Evolutionary conservation across 2,113 vertebrate species (phyloP).

Genomic region (Malurus melanocephalus): DNA sequence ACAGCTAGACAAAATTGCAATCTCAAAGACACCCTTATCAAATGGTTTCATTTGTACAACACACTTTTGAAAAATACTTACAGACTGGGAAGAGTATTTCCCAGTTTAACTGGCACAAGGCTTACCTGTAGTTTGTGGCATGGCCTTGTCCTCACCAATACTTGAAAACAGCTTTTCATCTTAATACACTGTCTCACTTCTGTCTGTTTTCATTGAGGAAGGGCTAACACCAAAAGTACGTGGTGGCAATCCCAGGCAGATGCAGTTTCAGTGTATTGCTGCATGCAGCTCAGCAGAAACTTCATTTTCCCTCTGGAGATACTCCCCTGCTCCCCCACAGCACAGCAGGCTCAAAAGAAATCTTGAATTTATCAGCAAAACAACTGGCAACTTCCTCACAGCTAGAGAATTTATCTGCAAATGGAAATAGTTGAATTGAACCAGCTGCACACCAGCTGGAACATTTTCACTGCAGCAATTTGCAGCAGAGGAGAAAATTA

Average conservation of each 20-base stretch:
- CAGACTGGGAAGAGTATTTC: background rate
- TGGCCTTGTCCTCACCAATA: background rate
- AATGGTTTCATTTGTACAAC: background rate
- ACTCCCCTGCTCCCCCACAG: background rate
- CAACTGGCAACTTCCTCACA: conserved; percentile 12
- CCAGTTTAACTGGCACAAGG: background rate
- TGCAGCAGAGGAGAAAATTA: background rate
- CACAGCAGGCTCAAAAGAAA: background rate
- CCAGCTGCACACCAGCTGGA: conserved; percentile 41
- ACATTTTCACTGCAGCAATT: conserved; percentile 12
- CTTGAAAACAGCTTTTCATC: background rate
- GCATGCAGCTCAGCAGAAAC: background rate
- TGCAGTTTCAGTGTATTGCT: background rate
- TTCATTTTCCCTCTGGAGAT: background rate
- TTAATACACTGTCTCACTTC: background rate
- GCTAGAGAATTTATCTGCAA: conserved; percentile 2
- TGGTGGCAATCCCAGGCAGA: background rate
- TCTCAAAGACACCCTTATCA: background rate
- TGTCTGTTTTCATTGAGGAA: background rate
- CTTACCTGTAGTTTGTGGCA: background rate
- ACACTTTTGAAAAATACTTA: background rate
- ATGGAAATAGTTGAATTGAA: conserved; percentile 4
- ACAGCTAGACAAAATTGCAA: fast-evolving
- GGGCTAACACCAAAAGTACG: background rate
- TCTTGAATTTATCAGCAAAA: conserved; percentile 29